Evolutionary conservation across 2,888 invertebrate genomes (phyloP).

Genomic region (Meandrusa payeni): DNA sequence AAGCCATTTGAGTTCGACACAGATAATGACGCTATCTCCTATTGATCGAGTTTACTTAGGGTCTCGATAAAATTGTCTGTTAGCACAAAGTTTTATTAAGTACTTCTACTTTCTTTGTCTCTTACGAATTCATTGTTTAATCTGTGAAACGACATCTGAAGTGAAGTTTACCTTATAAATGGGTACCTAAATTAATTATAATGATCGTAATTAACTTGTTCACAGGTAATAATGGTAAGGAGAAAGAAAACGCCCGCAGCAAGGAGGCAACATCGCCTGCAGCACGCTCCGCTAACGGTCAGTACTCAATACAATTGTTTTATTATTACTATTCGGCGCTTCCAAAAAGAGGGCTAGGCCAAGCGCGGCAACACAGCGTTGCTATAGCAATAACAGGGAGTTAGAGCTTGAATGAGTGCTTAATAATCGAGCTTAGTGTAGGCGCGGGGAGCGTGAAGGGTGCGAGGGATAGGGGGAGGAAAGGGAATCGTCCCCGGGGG

Average conservation of each 20-base stretch:
- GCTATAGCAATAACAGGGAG: constrained; percentile 52
- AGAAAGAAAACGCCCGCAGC: constrained; percentile 82
- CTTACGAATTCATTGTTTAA: too few relatives aligned
- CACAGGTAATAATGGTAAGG: constrained; percentile 87
- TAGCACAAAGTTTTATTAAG: too few relatives aligned
- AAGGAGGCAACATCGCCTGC: constrained; percentile 87
- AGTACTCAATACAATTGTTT: constrained; percentile 40
- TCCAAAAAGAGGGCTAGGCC: constrained; percentile 3
- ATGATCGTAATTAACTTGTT: constrained; percentile 42
- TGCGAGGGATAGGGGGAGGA: constrained; percentile 35
- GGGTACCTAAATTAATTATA: background rate
- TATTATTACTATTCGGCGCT: constrained; percentile 5
- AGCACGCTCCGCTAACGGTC: constrained; percentile 84
- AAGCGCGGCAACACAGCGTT: constrained; percentile 32
- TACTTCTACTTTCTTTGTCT: too few relatives aligned
- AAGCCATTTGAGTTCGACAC: too few relatives aligned
- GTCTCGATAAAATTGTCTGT: too few relatives aligned
- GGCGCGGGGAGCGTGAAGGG: constrained; percentile 34
- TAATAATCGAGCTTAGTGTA: constrained; percentile 57
- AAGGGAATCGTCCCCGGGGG: constrained; percentile 29
- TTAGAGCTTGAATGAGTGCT: constrained; percentile 64
- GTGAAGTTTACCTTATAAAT: too few relatives aligned
- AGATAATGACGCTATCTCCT: too few relatives aligned
- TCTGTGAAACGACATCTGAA: too few relatives aligned
- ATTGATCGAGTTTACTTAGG: too few relatives aligned